A percentile compares a stretch with the other conserved stretches of the same genome.
Conservation (phyloP, 37 sponge, comb jelly and placozoan species). For the Theonella swinhoei region DNA sequence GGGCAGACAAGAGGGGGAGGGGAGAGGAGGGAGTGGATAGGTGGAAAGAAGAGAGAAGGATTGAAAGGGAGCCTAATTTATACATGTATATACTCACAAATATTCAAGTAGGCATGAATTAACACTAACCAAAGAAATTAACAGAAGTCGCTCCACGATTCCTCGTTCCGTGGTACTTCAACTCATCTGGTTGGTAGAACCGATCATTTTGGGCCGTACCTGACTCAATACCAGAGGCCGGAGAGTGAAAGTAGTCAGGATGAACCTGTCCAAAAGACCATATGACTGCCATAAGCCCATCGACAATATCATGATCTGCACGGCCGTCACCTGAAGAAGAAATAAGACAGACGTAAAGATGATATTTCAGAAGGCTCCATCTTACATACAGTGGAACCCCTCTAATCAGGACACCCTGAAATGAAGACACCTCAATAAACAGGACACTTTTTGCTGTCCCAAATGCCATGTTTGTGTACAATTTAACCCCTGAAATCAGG, state of each 20-base stretch:
- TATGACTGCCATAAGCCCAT: conserved; percentile 40
- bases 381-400: no score
- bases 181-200: conserved; percentile 70
- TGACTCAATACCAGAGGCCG: conserved; percentile 60
- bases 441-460: no score
- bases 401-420: no score
- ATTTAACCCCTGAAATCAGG: no score
- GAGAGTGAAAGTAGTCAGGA: conserved; percentile 56
- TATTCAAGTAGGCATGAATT: background rate
- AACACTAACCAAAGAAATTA: conserved; percentile 69
- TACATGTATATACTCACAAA: background rate
- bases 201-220: conserved; percentile 32
- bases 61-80: background rate
- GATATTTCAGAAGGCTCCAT: no score
- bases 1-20: no score
- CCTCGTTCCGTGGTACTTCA: conserved; percentile 76
- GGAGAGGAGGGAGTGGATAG: background rate
- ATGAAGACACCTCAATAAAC: no score
- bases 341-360: no score
- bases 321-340: background rate
- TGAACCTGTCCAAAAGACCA: conserved; percentile 71
- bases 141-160: conserved; percentile 49
- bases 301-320: conserved; percentile 57
- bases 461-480: no score
- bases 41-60: background rate